These are phyloP conservation scores for Pollenia labialis DNA, from an alignment of 2,888 invertebrate genomes.

Conservation along the genomic window DNA sequence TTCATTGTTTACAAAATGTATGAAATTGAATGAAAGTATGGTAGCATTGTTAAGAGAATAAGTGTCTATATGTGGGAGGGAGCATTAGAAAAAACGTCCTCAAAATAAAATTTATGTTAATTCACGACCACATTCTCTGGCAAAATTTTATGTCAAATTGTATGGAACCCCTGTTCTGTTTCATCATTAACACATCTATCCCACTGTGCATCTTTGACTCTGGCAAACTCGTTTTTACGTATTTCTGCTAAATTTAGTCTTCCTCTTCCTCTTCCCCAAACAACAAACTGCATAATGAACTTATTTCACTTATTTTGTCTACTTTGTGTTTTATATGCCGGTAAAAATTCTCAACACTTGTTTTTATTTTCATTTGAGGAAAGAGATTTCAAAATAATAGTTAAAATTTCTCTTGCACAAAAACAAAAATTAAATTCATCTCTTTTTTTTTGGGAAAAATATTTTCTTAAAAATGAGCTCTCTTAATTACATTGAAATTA, in stretches of 20 bases:
- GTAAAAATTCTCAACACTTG: conserved; percentile 59
- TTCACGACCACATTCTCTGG: no score
- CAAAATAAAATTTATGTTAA: no score
- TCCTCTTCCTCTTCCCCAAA: conserved; percentile 72
- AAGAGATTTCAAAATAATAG: not conserved
- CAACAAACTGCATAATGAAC: conserved; percentile 20
- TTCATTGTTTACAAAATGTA: no score
- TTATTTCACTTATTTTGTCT: conserved; percentile 35
- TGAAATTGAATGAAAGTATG: no score
- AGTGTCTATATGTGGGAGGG: no score
- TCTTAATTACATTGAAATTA: not conserved
- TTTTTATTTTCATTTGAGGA: conserved; percentile 51
- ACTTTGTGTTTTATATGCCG: conserved; percentile 42
- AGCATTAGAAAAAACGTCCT: no score
- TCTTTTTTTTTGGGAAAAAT: not conserved
- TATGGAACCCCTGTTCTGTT: no score
- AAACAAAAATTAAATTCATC: not conserved
- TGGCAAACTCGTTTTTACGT: conserved; percentile 60
- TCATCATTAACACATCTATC: not conserved
- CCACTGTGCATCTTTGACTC: conserved; percentile 22
- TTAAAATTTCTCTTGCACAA: not conserved
- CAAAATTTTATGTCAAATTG: no score
- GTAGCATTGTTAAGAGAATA: no score
- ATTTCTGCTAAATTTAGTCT: conserved; percentile 64
- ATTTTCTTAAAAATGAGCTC: not conserved